Conservation (phyloP, 2,888 invertebrate species). For the Tromatobia lineatoria region DNA sequence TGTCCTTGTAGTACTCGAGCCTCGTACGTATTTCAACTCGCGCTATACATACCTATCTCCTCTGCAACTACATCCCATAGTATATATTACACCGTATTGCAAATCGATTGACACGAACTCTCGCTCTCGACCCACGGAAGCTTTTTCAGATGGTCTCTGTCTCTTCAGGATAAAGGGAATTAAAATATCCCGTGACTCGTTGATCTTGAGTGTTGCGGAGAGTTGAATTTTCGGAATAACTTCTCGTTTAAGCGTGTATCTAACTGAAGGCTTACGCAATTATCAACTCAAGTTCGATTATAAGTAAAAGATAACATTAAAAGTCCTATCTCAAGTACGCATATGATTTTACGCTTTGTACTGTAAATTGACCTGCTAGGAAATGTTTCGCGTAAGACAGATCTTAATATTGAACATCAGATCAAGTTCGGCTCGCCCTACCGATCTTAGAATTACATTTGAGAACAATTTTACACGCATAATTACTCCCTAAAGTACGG, state of each 20-base stretch:
- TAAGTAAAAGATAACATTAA: too few relatives aligned
- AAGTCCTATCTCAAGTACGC: too few relatives aligned
- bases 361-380: too few relatives aligned
- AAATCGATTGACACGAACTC: conserved; percentile 64
- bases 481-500: background rate
- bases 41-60: conserved; percentile 29
- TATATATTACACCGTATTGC: conserved; percentile 54
- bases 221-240: background rate
- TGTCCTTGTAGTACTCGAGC: conserved; percentile 64
- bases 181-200: conserved; percentile 23
- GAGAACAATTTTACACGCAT: too few relatives aligned
- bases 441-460: background rate
- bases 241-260: too few relatives aligned
- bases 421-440: too few relatives aligned
- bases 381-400: too few relatives aligned
- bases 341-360: too few relatives aligned
- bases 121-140: conserved; percentile 48
- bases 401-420: too few relatives aligned
- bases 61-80: conserved; percentile 8
- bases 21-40: conserved; percentile 59
- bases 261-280: too few relatives aligned
- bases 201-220: background rate
- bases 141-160: conserved; percentile 21
- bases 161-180: conserved; percentile 42
- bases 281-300: too few relatives aligned